Conservation (phyloP, 2,113 vertebrate species). For the Ciconia stormi region DNA sequence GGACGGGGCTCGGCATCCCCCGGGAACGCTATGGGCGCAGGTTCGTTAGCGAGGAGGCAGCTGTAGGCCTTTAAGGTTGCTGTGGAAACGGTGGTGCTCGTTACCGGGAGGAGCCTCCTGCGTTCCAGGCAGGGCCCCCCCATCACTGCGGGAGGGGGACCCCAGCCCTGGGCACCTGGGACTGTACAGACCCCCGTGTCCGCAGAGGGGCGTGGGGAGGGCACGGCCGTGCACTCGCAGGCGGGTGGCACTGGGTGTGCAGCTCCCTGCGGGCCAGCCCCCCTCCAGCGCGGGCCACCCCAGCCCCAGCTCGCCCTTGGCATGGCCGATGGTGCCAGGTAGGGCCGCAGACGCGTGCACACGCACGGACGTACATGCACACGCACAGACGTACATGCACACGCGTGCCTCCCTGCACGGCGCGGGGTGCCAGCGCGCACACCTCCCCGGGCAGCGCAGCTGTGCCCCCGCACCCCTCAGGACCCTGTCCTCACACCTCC, state of each 20-base stretch:
- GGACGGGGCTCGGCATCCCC: not conserved
- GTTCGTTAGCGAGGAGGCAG: not conserved
- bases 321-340: rapidly evolving
- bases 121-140: conserved; percentile 1
- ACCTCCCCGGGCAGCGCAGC: not conserved
- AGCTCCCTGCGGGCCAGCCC: rapidly evolving
- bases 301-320: not conserved
- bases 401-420: rapidly evolving
- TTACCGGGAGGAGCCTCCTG: not conserved
- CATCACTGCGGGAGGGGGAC: not conserved
- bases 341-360: not conserved
- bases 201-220: rapidly evolving
- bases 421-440: rapidly evolving
- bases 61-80: conserved; percentile 58
- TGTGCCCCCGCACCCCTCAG: rapidly evolving
- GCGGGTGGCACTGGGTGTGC: rapidly evolving
- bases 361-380: rapidly evolving
- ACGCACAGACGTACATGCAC: rapidly evolving
- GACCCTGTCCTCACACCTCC: rapidly evolving
- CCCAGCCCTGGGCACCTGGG: rapidly evolving
- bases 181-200: rapidly evolving
- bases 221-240: rapidly evolving
- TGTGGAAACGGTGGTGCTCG: conserved; percentile 51
- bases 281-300: rapidly evolving
- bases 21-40: rapidly evolving